Conservation (phyloP, 2,888 invertebrate genomes). For the Eupithecia pulchellata region DNA sequence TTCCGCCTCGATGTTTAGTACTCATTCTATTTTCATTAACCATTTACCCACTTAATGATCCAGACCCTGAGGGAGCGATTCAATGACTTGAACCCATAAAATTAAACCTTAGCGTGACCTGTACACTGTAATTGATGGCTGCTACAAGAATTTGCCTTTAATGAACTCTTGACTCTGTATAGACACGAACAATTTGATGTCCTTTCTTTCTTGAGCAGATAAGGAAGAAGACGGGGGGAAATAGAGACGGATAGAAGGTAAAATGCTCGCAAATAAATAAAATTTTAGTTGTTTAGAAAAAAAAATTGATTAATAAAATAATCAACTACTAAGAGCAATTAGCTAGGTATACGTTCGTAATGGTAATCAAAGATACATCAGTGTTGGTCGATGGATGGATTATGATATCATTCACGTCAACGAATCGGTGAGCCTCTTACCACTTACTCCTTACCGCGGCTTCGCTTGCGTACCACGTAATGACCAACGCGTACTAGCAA, state of each 20-base stretch:
- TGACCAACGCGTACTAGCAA: no score
- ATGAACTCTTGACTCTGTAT: conserved; percentile 33
- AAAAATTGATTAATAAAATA: no score
- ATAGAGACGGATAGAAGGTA: neutral
- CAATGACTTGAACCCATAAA: conserved; percentile 80
- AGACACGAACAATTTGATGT: conserved; percentile 20
- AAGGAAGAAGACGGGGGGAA: neutral
- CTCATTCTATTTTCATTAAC: conserved; percentile 86
- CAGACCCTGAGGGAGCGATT: conserved; percentile 81
- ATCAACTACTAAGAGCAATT: neutral
- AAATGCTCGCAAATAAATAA: neutral
- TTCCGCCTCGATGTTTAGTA: conserved; percentile 85
- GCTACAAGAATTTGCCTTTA: conserved; percentile 52
- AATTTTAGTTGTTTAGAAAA: neutral
- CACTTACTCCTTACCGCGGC: no score
- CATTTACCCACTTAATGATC: conserved; percentile 85
- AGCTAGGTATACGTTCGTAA: neutral
- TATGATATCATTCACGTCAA: no score
- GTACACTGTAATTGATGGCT: conserved; percentile 65
- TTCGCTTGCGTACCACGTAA: no score
- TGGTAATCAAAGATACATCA: neutral
- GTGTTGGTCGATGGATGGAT: no score
- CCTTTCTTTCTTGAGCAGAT: conserved; percentile 5
- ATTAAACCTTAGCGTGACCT: conserved; percentile 81
- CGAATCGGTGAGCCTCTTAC: no score